Conservation (phyloP, 2,113 vertebrate genomes). For the Cnemophilus loriae region DNA sequence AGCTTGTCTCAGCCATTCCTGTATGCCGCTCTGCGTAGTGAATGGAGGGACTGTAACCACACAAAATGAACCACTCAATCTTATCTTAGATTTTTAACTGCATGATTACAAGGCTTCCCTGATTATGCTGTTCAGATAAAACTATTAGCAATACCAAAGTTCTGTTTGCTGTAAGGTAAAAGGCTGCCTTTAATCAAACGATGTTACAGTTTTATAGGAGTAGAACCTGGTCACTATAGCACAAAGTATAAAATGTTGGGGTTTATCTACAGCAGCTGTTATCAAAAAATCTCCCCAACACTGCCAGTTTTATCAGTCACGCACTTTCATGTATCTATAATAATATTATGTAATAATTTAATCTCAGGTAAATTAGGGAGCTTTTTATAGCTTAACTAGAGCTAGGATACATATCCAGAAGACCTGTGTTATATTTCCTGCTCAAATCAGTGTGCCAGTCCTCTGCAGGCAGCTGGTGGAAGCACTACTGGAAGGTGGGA, state of each 20-base stretch:
- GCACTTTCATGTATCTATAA: background rate
- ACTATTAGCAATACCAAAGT: background rate
- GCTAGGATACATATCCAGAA: background rate
- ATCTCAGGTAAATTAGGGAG: background rate
- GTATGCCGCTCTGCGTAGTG: accelerated
- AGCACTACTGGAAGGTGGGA: background rate
- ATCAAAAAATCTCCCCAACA: background rate
- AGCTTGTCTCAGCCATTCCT: background rate
- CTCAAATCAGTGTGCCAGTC: background rate
- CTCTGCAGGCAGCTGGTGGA: background rate
- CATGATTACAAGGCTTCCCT: background rate
- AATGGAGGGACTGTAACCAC: background rate
- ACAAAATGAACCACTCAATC: background rate
- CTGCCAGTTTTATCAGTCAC: background rate
- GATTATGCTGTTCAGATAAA: background rate
- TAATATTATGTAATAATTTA: background rate
- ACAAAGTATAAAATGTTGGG: background rate
- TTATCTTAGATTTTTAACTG: background rate
- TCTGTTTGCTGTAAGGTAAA: background rate
- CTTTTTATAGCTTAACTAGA: background rate
- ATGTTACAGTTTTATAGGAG: background rate
- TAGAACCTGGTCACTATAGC: background rate
- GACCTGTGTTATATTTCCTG: background rate
- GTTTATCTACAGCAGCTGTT: background rate
- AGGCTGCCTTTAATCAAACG: background rate